These are phyloP conservation scores for Anthrax anthrax DNA, from an alignment of 2,888 invertebrate species.

Conservation along the genomic window DNA sequence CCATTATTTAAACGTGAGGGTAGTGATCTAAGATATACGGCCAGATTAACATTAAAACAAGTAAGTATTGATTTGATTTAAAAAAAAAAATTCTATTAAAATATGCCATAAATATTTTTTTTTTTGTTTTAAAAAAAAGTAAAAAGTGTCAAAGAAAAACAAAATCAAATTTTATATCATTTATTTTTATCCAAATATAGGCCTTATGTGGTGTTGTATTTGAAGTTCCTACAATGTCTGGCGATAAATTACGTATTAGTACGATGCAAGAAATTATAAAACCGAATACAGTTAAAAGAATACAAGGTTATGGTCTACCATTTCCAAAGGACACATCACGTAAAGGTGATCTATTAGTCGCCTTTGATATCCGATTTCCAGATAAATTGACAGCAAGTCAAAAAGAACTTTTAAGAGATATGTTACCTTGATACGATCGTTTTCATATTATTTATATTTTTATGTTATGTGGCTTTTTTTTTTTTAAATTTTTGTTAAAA, in stretches of 20 bases:
- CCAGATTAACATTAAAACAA: constrained; percentile 78
- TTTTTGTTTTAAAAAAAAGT: too few relatives aligned
- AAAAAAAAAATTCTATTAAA: too few relatives aligned
- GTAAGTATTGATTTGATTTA: constrained; percentile 41
- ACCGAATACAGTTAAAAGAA: constrained; percentile 77
- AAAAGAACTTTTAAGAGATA: constrained; percentile 81
- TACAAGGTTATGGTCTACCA: constrained; percentile 85
- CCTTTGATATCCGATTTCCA: constrained; percentile 93
- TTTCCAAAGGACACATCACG: constrained; percentile 84
- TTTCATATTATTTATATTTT: too few relatives aligned
- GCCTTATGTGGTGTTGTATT: constrained; percentile 84
- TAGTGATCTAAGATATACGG: constrained; percentile 81
- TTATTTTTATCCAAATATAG: constrained; percentile 31
- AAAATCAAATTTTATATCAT: constrained; percentile 2
- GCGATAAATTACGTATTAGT: constrained; percentile 70
- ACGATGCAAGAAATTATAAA: constrained; percentile 75
- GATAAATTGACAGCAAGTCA: constrained; percentile 64
- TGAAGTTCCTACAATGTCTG: constrained; percentile 81
- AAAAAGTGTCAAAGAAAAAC: too few relatives aligned
- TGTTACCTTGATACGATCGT: constrained; percentile 47
- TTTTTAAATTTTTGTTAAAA: neutral
- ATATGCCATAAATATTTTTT: too few relatives aligned
- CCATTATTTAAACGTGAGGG: constrained; percentile 84
- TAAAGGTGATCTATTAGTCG: constrained; percentile 84
- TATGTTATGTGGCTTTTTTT: too few relatives aligned